These are phyloP conservation scores for Amniataba percoides DNA, from an alignment of 2,797 vertebrate species.

Conservation along the genomic window DNA sequence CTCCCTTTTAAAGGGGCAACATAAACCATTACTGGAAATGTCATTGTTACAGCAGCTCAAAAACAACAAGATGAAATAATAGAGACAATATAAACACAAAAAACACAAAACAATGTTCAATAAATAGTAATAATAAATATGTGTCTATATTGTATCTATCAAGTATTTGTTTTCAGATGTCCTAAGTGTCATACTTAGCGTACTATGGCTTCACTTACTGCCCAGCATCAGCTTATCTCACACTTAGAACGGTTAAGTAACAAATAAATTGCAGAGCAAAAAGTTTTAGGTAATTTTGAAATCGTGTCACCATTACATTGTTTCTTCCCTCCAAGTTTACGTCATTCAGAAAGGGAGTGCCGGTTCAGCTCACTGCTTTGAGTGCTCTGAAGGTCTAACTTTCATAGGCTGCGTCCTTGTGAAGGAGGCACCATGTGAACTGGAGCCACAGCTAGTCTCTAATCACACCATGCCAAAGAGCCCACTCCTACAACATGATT, in stretches of 20 bases:
- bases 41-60: no score
- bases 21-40: background rate
- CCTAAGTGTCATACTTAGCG: background rate
- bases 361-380: background rate
- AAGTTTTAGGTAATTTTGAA: background rate
- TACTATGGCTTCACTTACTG: no score
- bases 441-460: background rate
- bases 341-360: background rate
- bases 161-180: background rate
- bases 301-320: no score
- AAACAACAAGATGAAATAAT: no score
- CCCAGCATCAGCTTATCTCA: background rate
- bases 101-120: no score
- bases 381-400: conserved; percentile 1
- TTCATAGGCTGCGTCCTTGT: background rate
- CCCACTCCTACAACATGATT: background rate
- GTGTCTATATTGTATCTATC: background rate
- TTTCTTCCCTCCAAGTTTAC: no score
- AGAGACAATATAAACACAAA: no score
- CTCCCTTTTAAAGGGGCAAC: background rate
- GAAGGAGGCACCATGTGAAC: background rate
- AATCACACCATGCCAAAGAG: background rate
- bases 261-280: background rate
- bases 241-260: background rate
- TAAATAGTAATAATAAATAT: background rate